Evolutionary conservation across 2,113 vertebrate species (phyloP), one percentile per base, ranked within the genome.

Genomic region (Xiphorhynchus elegans): DNA sequence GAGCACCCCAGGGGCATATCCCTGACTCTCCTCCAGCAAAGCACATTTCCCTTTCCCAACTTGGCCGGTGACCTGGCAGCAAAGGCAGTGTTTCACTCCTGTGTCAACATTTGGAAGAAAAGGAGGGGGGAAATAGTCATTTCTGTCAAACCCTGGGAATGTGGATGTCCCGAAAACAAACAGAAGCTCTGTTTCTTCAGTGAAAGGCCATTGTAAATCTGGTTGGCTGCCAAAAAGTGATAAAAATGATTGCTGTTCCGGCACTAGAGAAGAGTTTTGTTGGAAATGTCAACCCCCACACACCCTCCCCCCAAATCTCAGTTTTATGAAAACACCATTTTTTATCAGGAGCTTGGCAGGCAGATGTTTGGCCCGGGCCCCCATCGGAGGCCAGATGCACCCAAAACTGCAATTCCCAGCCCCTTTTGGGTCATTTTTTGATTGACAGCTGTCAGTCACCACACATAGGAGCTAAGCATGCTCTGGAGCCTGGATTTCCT

Each of bases 31-130:
- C 80, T 44, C 31, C 42, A 1, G 74, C 69, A 46, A 35, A 85
- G 87, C 42, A 15, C 83, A 60, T 76, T 84, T 95, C 74, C 74
- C 74, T 62, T 82, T 21, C 87, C 78, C 67, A 47, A 39, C 82
- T 64, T 89, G 64, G 70, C 70, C 4, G 3, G 58, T 0, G 7
- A 87, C 78, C 84, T 85, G 90, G 90, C 92, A 96, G 95, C 84
- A n/a, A 44, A 77, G 74, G 69, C 92, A 86, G 79, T 3, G 35
- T 86, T 95, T 81, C 68, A 84, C 76, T 92, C 86, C 85, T 90
- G 80, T 92, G 94, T 97, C 95, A 96, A 96, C 96, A 95, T 95
- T 94, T 88, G 95, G 88, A 90, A 81, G 90, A 60, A 96, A 96
- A 68, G 44, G 21, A 37, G 62, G 68, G 81, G 84, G 58, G 0